These are phyloP conservation scores for Oscheius sp. DNA, from an alignment of 2,888 invertebrate genomes.

Conservation along the genomic window DNA sequence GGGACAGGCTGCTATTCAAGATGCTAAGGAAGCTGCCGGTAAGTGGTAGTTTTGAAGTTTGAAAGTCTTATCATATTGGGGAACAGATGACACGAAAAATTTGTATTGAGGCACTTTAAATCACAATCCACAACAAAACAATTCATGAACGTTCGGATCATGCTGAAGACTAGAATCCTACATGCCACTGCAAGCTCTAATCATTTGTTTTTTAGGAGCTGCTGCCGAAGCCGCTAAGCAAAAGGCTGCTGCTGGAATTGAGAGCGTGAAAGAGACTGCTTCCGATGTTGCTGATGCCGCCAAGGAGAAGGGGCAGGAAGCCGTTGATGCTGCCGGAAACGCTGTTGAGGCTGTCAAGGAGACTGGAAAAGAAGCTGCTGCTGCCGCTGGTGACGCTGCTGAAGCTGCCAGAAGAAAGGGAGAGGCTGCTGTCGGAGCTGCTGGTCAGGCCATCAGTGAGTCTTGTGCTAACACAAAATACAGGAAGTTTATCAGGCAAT, in stretches of 20 bases:
- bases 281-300: conserved; percentile 6
- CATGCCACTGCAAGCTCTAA: too few relatives aligned
- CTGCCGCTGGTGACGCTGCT: conserved; percentile 19
- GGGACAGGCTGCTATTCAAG: conserved; percentile 36
- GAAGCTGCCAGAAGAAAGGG: not conserved
- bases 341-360: conserved; percentile 11
- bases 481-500: not conserved
- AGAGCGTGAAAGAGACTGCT: not conserved
- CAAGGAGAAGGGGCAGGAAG: not conserved
- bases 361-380: not conserved
- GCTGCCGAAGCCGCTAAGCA: too few relatives aligned
- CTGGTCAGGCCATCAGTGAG: too few relatives aligned
- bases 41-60: not conserved
- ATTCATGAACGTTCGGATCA: too few relatives aligned
- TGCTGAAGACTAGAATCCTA: too few relatives aligned
- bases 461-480: too few relatives aligned
- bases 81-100: not conserved
- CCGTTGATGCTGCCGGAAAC: conserved; percentile 13
- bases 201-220: too few relatives aligned
- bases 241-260: too few relatives aligned
- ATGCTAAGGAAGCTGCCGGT: conserved; percentile 14
- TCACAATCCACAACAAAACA: too few relatives aligned
- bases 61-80: not conserved
- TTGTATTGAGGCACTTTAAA: not conserved
- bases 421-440: too few relatives aligned